phyloP scores from a whole-genome alignment of 2,888 invertebrate genomes.

The Dasypogon diadema region DNA sequence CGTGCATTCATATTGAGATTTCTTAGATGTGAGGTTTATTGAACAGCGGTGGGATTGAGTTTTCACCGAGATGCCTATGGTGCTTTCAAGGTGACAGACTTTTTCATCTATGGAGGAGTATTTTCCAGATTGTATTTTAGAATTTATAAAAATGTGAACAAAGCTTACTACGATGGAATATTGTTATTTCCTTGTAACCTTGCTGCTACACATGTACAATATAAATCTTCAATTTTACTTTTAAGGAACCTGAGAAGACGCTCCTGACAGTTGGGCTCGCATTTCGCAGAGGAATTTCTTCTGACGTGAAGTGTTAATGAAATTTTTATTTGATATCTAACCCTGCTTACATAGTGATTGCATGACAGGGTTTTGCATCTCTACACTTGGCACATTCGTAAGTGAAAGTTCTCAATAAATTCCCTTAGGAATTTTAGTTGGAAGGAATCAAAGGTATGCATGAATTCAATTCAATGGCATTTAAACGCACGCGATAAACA shows the following conservation, averaged over 20 bases:
- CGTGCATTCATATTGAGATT: slow-evolving; percentile 45
- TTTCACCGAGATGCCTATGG: slow-evolving; percentile 13
- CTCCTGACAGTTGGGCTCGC: slow-evolving; percentile 51
- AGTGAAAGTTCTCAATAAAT: slow-evolving; percentile 33
- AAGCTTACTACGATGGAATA: no score
- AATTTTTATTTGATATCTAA: slow-evolving; percentile 54
- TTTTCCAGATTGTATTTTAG: background rate
- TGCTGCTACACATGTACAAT: no score
- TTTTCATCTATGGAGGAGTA: no score
- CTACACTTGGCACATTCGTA: background rate
- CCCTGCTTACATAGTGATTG: no score
- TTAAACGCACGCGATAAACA: slow-evolving; percentile 41
- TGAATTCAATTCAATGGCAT: slow-evolving; percentile 46
- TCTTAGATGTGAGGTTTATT: slow-evolving; percentile 37
- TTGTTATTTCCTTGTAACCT: no score
- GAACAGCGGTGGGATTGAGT: slow-evolving; percentile 37
- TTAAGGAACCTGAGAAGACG: background rate
- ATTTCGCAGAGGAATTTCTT: no score
- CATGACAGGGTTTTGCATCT: background rate
- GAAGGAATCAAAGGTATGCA: slow-evolving; percentile 44
- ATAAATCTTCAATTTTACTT: no score
- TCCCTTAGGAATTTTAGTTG: slow-evolving; percentile 24
- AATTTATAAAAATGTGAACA: slow-evolving; percentile 50
- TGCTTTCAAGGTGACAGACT: background rate
- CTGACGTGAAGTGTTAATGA: slow-evolving; percentile 54